These are phyloP conservation scores for Drosophila kikkawai DNA, from an alignment of 1,140 invertebrate genomes.

Conservation along the genomic window DNA sequence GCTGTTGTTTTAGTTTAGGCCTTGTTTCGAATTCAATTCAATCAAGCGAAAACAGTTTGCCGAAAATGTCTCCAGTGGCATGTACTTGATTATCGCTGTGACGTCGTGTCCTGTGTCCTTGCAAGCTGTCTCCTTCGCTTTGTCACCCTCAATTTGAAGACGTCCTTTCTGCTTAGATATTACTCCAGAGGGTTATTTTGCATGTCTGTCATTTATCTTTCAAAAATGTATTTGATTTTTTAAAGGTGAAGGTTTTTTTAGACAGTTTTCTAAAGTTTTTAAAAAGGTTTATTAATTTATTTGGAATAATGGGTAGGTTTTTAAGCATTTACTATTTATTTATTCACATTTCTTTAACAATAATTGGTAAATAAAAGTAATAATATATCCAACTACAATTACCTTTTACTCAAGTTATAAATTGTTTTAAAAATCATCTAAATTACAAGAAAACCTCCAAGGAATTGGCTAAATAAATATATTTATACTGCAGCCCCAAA, in stretches of 20 bases:
- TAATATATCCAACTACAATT: neutral
- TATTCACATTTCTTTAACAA: neutral
- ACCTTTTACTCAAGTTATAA: neutral
- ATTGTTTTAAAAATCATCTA: neutral
- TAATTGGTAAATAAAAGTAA: no score
- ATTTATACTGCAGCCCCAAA: neutral
- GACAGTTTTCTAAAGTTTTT: no score
- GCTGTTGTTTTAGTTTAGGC: conserved; percentile 58
- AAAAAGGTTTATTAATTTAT: neutral
- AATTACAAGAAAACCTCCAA: neutral
- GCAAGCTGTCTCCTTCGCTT: conserved; percentile 4
- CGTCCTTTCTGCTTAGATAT: neutral
- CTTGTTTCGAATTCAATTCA: conserved; percentile 75
- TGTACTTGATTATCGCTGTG: conserved; percentile 70
- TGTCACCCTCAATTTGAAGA: conserved; percentile 11
- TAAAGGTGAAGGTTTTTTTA: neutral
- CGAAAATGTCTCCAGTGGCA: conserved; percentile 76
- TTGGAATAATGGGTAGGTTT: no score
- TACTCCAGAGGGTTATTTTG: conserved; percentile 6
- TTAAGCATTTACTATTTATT: neutral
- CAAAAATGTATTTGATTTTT: neutral
- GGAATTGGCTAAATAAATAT: conserved; percentile 5
- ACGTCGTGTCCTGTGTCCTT: conserved; percentile 30
- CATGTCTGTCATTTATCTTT: neutral
- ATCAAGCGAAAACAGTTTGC: conserved; percentile 76